Evolutionary conservation across 2,113 vertebrate species (phyloP), one percentile per base, ranked within the genome.

Genomic region (Sialia sialis): DNA sequence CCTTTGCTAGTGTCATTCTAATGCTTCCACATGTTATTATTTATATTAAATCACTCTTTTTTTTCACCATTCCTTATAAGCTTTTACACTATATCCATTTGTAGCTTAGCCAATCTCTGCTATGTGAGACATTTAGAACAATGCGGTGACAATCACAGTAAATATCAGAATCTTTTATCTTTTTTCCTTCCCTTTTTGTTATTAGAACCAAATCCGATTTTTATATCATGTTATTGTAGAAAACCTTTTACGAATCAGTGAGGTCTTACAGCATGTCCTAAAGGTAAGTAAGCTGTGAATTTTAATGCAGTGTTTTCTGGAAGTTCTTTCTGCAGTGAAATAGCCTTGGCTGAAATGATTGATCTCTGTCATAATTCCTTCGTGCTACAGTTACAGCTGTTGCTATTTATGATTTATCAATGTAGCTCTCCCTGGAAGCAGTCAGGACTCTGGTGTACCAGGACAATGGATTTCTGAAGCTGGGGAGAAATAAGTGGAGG

Each of bases 381-480:
- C 12, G 1, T 5, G 13, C 17, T 52, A 19, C 30, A 41, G 16
- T 43, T 89, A 59, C 20, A 86, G 36, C 80, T 89, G 49, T 78
- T 92, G 23, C 44, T 86, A 16, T 88, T 89, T 86, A 64, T 49
- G 60, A 84, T 64, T 81, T 89, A 72, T 84, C 75, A 55, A 1
- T 26, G 6, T 64, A 76, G 26, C 52, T 92, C 30, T 84, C 58
- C 68, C 62, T 92, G 62, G 77, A 89, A 84, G 48, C 81, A 36
- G n/a, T 64, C 39, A 76, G 59, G 56, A 56, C 60, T 94, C 75
- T 41, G 23, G 36, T 87, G 60, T 78, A 78, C 81, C 39, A 70
- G 77, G 83, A 87, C 48, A 89, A 91, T 84, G 44, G 21, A 59
- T 90, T 94, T 87, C 73, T 89, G 49, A 82, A 73, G 23, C 46